Conservation (phyloP, 1,140 invertebrate species). For the Ephestia elutella region DNA sequence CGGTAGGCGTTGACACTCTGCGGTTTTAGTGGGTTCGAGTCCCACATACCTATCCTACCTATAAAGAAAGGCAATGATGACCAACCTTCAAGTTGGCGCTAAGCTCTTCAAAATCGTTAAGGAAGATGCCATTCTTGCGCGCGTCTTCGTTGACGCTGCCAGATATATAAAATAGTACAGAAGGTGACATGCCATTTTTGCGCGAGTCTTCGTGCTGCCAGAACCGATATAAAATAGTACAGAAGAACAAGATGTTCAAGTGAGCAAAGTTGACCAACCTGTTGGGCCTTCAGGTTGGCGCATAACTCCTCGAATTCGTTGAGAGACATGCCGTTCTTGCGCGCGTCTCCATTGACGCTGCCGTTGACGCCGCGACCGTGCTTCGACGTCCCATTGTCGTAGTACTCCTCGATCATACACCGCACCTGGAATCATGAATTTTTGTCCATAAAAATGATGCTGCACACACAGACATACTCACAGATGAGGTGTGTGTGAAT, state of each 20-base stretch:
- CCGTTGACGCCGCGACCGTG: constrained; percentile 59
- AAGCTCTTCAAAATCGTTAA: constrained; percentile 91
- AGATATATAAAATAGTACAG: too few relatives aligned
- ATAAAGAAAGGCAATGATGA: background rate
- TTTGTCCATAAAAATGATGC: too few relatives aligned
- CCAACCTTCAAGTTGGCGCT: constrained; percentile 91
- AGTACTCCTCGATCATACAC: constrained; percentile 91
- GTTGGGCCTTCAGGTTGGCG: constrained; percentile 90
- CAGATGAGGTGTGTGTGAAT: too few relatives aligned
- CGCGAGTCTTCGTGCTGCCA: too few relatives aligned
- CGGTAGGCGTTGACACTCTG: too few relatives aligned
- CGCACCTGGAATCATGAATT: constrained; percentile 77
- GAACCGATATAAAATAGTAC: too few relatives aligned
- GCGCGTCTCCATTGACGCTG: constrained; percentile 71
- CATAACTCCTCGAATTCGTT: constrained; percentile 94
- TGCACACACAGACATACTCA: too few relatives aligned
- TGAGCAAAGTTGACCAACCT: constrained; percentile 77
- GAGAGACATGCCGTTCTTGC: constrained; percentile 84
- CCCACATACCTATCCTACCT: too few relatives aligned
- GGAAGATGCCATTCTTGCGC: constrained; percentile 84
- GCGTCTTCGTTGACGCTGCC: constrained; percentile 72
- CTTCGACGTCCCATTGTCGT: constrained; percentile 75
- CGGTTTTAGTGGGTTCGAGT: too few relatives aligned
- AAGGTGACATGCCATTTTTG: too few relatives aligned
- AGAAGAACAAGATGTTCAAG: too few relatives aligned